Evolutionary conservation across 1,140 invertebrate genomes (phyloP), one percentile per base, ranked within the genome.

Genomic region (Drosophila mauritiana): DNA sequence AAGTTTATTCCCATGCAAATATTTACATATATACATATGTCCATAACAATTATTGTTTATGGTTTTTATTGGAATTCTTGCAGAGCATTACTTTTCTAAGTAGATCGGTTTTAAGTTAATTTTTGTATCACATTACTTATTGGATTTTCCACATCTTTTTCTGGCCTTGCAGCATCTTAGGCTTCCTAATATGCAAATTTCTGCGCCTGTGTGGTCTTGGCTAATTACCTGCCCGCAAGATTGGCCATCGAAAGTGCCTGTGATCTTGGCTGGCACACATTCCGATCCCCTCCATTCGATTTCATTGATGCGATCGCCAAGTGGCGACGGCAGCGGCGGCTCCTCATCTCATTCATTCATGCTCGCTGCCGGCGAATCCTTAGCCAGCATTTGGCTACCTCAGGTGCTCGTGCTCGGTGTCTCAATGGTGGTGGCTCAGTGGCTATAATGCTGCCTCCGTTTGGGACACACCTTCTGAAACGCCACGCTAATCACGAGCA

Each of bases 401-500:
- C 84, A 89, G 84, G 72, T 82, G 82, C 78, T 42, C 74, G 65
- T 1, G 25, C 7, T 56, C 25, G 52, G 59, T 43, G 59, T 39
- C 7, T 42, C 59, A 37, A 15, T 48, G 34, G 57, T 42, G 34
- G n/a, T 22, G n/a, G 37, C 53, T 42, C 10, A 22, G 37, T 39
- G 62, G 57, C 63, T n/a, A 45, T 68, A 67, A 65, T 15, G 76
- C 62, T 82, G 79, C 79, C 83, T 88, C 72, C 70, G 83, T 80
- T 89, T 86, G 79, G 84, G 84, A 83, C 84, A 89, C 84, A 89
- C 84, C 84, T 89, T 68, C 84, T 42, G 45, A 67, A 86, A 86
- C 83, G 83, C 83, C 83, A 86, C 83, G 83, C 83, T 86, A 86
- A 86, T 86, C 83, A 86, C 79, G 79, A 83, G 70, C 49, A 76